Conservation (phyloP, 2,888 invertebrate species). For the Ormyrus rosae region DNA sequence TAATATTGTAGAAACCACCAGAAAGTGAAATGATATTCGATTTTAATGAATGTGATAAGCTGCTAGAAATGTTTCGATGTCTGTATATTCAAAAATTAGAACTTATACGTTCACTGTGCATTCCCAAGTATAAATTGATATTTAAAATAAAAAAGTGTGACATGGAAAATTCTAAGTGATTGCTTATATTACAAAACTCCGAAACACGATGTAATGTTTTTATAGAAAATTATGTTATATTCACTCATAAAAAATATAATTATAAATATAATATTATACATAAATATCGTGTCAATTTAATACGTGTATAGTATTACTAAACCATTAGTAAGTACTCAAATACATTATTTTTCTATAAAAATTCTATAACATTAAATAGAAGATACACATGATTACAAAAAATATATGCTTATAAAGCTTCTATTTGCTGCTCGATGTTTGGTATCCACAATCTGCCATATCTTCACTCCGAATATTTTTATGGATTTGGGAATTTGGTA, state of each 20-base stretch:
- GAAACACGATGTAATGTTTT: conserved; percentile 43
- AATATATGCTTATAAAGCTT: conserved; percentile 43
- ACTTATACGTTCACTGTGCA: conserved; percentile 63
- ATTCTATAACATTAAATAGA: conserved; percentile 21
- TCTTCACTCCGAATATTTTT: conserved; percentile 59
- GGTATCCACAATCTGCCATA: conserved; percentile 67
- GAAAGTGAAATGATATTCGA: conserved; percentile 66
- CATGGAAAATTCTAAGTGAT: conserved; percentile 30
- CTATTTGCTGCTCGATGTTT: conserved; percentile 64
- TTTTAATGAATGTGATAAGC: conserved; percentile 61
- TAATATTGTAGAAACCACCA: conserved; percentile 66
- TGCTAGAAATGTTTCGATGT: conserved; percentile 64
- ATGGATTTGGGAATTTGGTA: conserved; percentile 54
- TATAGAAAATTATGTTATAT: conserved; percentile 57
- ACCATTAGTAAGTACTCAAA: conserved; percentile 33
- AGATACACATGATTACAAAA: conserved; percentile 50
- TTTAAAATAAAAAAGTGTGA: conserved; percentile 52
- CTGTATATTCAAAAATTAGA: conserved; percentile 67
- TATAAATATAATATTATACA: conserved; percentile 52
- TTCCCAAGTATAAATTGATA: conserved; percentile 64
- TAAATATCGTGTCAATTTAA: conserved; percentile 56
- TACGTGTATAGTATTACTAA: conserved; percentile 39
- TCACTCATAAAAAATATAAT: conserved; percentile 59
- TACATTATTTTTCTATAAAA: conserved; percentile 48
- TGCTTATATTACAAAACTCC: conserved; percentile 26